Evolutionary conservation across 2,888 invertebrate species (phyloP).

Genomic region (Thelaira solivaga): DNA sequence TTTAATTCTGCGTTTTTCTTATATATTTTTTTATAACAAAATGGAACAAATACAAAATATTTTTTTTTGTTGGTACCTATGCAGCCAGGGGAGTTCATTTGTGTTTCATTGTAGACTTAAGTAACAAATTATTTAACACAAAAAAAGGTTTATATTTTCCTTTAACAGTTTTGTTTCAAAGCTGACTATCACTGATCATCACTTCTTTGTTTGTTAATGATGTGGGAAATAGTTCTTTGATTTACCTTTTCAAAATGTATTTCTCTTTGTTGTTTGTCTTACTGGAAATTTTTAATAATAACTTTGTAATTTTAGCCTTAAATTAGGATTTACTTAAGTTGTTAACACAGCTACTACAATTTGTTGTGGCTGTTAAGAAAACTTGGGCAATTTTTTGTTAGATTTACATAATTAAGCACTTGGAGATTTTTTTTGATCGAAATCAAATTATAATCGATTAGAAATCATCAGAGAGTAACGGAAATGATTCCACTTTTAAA

Average conservation of each 20-base stretch:
- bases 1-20: background rate
- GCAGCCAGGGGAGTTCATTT: background rate
- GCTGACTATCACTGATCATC: constrained; percentile 7
- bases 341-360: constrained; percentile 24
- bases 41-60: no score
- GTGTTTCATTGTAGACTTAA: constrained; percentile 17
- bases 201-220: constrained; percentile 53
- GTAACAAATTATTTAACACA: constrained; percentile 3
- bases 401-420: constrained; percentile 16
- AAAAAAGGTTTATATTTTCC: background rate
- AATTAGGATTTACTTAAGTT: background rate
- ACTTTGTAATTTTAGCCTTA: background rate
- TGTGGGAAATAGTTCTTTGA: constrained; percentile 53
- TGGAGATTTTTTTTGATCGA: background rate
- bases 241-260: constrained; percentile 18
- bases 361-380: background rate
- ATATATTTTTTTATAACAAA: constrained; percentile 1
- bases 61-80: background rate
- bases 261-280: background rate
- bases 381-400: background rate
- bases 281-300: background rate
- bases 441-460: background rate
- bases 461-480: background rate
- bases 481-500: constrained; percentile 22
- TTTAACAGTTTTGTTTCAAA: constrained; percentile 22